Base-by-base conservation (phyloP, 1,140 invertebrate genomes). In the Bombus balteatus region DNA sequence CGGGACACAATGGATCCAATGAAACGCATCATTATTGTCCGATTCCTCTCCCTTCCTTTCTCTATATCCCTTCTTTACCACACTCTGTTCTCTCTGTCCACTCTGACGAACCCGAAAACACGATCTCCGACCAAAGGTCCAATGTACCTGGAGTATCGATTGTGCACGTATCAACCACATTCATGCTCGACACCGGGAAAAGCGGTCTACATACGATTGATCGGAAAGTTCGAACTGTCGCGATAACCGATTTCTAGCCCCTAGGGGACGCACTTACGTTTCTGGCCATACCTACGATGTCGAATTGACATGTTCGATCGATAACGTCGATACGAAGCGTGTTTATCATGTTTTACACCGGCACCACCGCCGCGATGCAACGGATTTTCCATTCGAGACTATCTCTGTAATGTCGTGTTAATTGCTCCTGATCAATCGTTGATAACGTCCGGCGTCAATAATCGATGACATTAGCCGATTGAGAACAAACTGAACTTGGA, bases 11-110 rank as follows among this genome's bases (percentile, higher is more conserved):
- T 92, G 85, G 91, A 89, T 70, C 90, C 89, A 91, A 92, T 92
- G 92, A 89, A 92, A 92, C 88, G 89, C 91, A 73, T 92, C 91
- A 92, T 93, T 91, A 92, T 92, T 91, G 89, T 92, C 78, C 66
- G 62, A 73, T 78, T 85, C 15, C 84, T 87, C 81, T 82, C 65
- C 68, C 72, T 65, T 68, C 57, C 39, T 66, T 43, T 72, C 68
- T 12, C 15, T 18, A 75, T 13, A 4, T 22, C 13, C 65, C 1
- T 39, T 34, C 47, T 72, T 43, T 9, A 34, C 62, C 47, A 9
- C 18, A 2, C 15, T 57, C 32, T 18, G 32, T n/a, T 25, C 32
- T 18, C 47, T 37, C 37, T 39, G 39, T 62, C 74, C 22, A 43
- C 28, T 47, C n/a, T 43, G 18, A 43, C 78, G 53, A 37, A 43